Conservation (phyloP, 2,797 vertebrate species). For the Pogonophryne albipinna region DNA sequence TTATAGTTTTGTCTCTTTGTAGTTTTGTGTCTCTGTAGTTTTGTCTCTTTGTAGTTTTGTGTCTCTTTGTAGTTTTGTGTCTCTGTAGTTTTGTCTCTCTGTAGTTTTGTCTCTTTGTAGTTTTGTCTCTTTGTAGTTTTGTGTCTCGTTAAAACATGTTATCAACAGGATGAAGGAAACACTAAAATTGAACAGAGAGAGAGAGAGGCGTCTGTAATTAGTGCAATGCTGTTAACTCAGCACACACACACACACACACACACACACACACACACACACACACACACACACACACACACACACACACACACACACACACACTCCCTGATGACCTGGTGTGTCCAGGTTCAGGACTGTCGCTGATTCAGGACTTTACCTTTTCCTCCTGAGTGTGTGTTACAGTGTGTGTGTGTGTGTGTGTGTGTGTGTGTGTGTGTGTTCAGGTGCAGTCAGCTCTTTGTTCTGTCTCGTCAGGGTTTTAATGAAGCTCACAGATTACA, state of each 20-base stretch:
- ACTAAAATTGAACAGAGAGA: conserved; percentile 1
- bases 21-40: background rate
- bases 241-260: conserved; percentile 45
- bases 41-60: background rate
- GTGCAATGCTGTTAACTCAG: conserved; percentile 66
- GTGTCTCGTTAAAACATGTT: background rate
- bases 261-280: conserved; percentile 36
- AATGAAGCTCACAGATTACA: conserved; percentile 65
- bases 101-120: background rate
- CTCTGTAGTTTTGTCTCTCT: background rate
- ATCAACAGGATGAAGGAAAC: background rate
- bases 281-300: conserved; percentile 33
- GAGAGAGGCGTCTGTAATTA: conserved; percentile 53
- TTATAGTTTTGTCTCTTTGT: background rate
- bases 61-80: background rate
- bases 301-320: conserved; percentile 34
- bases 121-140: background rate
- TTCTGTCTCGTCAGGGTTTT: conserved; percentile 78
- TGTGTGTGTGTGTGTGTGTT: too few species aligned
- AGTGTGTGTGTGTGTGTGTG: conserved; percentile 3
- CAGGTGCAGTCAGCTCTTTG: conserved; percentile 74
- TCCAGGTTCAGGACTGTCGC: conserved; percentile 73
- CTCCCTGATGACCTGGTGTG: conserved; percentile 59
- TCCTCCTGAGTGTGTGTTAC: conserved; percentile 31
- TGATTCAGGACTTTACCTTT: conserved; percentile 77